Conservation (phyloP, 2,113 vertebrate species). For the Pholis gunnellus region DNA sequence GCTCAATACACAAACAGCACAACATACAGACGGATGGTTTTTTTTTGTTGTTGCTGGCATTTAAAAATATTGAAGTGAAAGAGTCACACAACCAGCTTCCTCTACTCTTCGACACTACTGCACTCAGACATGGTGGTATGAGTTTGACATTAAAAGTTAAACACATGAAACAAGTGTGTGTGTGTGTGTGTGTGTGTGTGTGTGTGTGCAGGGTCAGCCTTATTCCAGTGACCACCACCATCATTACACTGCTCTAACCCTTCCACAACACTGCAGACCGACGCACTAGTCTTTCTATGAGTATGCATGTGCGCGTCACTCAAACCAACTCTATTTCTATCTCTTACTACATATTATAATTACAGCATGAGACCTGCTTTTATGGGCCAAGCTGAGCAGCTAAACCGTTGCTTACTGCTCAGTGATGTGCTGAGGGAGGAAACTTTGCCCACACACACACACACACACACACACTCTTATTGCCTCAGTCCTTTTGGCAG, state of each 20-base stretch:
- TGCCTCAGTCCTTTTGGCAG: constrained; percentile 50
- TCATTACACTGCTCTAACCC: constrained; percentile 52
- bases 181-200: constrained; percentile 51
- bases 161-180: constrained; percentile 41
- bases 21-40: neutral
- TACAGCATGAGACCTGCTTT: constrained; percentile 64
- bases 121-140: constrained; percentile 8
- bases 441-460: constrained; percentile 22
- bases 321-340: constrained; percentile 75
- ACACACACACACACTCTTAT: constrained; percentile 19
- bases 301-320: constrained; percentile 52
- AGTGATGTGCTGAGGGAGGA: constrained; percentile 36
- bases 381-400: constrained; percentile 48
- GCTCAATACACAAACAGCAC: neutral
- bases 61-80: neutral
- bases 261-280: constrained; percentile 31
- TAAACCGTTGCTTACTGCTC: constrained; percentile 2
- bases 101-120: neutral
- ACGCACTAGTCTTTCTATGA: constrained; percentile 30
- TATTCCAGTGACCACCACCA: constrained; percentile 60
- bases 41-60: neutral
- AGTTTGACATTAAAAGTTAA: constrained; percentile 37
- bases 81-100: constrained; percentile 30
- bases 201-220: constrained; percentile 68
- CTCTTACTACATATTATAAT: constrained; percentile 72